Percentiles rank a stretch among this genome's conserved stretches.
Evolutionary conservation across 2,113 vertebrate species (phyloP).

Genomic region (Planiliza haematocheilus): DNA sequence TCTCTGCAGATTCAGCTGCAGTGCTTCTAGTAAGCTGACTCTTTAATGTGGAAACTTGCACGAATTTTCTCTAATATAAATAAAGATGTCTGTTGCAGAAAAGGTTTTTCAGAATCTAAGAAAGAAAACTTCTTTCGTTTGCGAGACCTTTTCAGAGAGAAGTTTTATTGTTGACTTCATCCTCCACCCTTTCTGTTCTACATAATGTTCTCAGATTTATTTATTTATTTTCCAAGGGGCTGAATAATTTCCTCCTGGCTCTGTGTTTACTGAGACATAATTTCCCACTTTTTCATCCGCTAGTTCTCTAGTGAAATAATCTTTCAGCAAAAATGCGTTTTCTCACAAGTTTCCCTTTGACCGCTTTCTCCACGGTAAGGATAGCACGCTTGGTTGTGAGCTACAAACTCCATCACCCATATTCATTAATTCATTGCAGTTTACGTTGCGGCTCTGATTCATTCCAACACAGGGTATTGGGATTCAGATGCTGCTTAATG

Average conservation of each 20-base stretch:
- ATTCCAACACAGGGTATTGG: conserved; percentile 14
- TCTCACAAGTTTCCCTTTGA: conserved; percentile 22
- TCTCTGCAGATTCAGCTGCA: too few species aligned
- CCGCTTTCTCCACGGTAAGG: conserved; percentile 7
- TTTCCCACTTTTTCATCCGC: conserved; percentile 4
- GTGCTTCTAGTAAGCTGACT: too few species aligned
- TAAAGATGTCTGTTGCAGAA: not conserved
- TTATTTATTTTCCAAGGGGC: not conserved
- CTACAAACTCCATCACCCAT: conserved; percentile 16
- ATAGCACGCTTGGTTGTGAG: conserved; percentile 11
- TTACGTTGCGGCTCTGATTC: conserved; percentile 19
- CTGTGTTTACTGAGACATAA: conserved; percentile 15
- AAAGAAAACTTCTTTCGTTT: too few species aligned
- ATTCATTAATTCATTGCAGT: conserved; percentile 16
- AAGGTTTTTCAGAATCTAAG: too few species aligned
- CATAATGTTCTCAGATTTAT: conserved; percentile 8
- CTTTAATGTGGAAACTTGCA: not conserved
- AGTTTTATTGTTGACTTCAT: not conserved
- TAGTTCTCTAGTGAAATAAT: conserved; percentile 9
- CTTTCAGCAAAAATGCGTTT: conserved; percentile 10
- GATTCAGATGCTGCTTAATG: conserved; percentile 37
- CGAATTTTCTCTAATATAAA: not conserved
- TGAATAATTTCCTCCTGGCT: conserved; percentile 10
- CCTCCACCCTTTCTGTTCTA: conserved; percentile 3
- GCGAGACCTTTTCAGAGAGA: too few species aligned